phyloP scores from a whole-genome alignment of 2,113 vertebrate species.

The Camelus bactrianus region DNA sequence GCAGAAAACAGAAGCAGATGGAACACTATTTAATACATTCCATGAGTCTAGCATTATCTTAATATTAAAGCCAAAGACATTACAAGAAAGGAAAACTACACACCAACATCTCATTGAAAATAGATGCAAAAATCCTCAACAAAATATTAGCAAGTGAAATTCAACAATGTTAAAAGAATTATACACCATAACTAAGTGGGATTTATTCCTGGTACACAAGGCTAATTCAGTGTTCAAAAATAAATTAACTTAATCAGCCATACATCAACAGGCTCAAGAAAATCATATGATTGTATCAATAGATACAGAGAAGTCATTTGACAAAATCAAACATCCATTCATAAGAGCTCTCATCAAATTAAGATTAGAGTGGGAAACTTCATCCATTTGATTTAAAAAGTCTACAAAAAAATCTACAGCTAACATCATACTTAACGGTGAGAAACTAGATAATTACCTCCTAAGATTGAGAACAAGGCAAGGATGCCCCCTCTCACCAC shows the following conservation, averaged over 20 bases:
- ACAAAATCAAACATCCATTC: not conserved
- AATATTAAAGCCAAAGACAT: not conserved
- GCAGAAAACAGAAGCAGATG: not conserved
- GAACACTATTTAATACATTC: not conserved
- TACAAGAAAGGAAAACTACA: slow-evolving; percentile 26
- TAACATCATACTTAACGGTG: not conserved
- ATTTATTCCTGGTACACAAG: slow-evolving; percentile 26
- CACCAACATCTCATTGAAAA: not conserved
- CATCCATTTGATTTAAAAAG: not conserved
- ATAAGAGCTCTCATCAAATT: slow-evolving; percentile 31
- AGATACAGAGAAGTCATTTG: slow-evolving; percentile 19
- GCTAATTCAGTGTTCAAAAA: slow-evolving; percentile 27
- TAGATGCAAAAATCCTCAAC: not conserved
- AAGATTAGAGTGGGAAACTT: not conserved
- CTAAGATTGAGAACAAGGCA: not conserved
- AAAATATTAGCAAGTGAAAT: slow-evolving; percentile 26
- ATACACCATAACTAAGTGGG: not conserved
- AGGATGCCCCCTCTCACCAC: not conserved
- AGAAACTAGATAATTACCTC: not conserved
- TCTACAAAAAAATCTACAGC: not conserved
- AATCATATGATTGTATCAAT: not conserved
- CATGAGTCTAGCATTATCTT: not conserved
- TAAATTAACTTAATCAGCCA: not conserved
- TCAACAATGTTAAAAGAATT: slow-evolving; percentile 22
- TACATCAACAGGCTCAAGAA: slow-evolving; percentile 40